These are phyloP conservation scores for Tarsius wallacei DNA, from an alignment of 2,797 vertebrate species.

Conservation along the genomic window DNA sequence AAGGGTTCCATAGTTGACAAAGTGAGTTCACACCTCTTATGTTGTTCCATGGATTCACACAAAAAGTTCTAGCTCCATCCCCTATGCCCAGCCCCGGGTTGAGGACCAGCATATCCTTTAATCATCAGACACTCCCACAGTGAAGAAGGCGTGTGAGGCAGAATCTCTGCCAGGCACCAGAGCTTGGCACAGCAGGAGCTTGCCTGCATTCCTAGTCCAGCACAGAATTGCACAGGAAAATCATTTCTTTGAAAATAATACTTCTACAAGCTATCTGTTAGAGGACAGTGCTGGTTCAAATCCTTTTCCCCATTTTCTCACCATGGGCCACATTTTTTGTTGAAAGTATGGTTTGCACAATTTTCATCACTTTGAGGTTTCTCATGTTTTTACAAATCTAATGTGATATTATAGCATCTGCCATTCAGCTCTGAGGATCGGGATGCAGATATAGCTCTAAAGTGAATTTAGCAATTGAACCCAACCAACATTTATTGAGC, in stretches of 20 bases:
- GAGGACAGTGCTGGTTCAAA: neutral
- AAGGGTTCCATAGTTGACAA: neutral
- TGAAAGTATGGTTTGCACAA: neutral
- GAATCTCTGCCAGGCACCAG: neutral
- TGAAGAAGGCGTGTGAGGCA: neutral
- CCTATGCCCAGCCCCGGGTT: neutral
- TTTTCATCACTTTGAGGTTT: neutral
- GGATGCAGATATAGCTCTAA: neutral
- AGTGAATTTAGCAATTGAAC: neutral
- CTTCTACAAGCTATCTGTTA: neutral
- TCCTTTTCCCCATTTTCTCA: neutral
- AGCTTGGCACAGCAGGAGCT: accelerated
- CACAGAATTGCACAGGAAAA: neutral
- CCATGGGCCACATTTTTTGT: neutral
- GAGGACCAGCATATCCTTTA: neutral
- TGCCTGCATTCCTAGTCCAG: neutral
- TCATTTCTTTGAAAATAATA: neutral
- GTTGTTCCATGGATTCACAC: neutral
- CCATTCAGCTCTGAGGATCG: neutral
- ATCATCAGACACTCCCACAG: neutral
- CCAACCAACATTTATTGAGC: conserved; percentile 16
- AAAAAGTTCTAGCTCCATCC: neutral
- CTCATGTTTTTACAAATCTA: conserved; percentile 14
- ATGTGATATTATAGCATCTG: neutral
- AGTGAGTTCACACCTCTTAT: neutral